phyloP scores from a whole-genome alignment of 2,797 vertebrate genomes.

The Pitangus sulphuratus region DNA sequence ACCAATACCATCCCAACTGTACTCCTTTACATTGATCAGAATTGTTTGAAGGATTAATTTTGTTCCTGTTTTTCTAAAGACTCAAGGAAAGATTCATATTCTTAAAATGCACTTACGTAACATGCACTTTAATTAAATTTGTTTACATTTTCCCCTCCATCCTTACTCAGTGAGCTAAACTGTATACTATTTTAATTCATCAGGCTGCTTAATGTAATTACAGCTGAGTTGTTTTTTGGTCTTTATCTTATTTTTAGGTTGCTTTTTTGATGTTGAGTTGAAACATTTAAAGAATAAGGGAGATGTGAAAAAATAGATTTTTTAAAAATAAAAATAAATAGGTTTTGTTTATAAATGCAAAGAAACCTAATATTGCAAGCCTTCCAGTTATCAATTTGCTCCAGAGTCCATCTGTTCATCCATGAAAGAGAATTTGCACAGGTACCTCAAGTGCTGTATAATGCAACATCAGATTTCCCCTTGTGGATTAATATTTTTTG shows the following conservation, averaged over 20 bases:
- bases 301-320: not conserved
- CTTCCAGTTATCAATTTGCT: not conserved
- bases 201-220: not conserved
- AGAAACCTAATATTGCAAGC: not conserved
- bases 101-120: not conserved
- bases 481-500: not conserved
- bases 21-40: not conserved
- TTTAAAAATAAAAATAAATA: not conserved
- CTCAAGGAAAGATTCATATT: not conserved
- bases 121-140: not conserved
- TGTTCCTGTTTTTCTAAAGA: not conserved
- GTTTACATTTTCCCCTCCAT: not conserved
- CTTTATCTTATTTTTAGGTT: not conserved
- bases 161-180: not conserved
- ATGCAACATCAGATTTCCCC: not conserved
- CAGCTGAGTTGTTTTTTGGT: rapidly evolving
- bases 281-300: not conserved
- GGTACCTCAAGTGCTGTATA: not conserved
- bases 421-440: not conserved
- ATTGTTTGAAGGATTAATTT: not conserved
- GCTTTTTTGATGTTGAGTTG: not conserved
- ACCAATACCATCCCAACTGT: not conserved
- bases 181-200: not conserved
- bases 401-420: not conserved
- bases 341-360: not conserved